Base-by-base conservation (phyloP, 2,888 invertebrate genomes). In the Xylota segnis region DNA sequence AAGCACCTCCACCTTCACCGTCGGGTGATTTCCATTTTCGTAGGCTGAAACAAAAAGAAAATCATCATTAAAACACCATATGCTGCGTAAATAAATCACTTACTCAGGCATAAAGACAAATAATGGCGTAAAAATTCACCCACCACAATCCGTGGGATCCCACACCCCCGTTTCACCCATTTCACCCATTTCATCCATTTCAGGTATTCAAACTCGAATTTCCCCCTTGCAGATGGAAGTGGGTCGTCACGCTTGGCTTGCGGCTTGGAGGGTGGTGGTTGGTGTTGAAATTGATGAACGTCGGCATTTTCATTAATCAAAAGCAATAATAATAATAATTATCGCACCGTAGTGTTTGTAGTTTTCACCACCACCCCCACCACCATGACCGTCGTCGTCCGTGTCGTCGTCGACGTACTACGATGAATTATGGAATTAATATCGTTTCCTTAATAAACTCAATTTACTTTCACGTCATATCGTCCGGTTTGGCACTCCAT, bases 51-150 rank as follows among this genome's bases (percentile, higher is more conserved):
- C 16, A 37, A 14, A 12, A 63, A 37, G 32, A 50, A 63, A 10
- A 47, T 63, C 47, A 58, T 71, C 76, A 76, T 71, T 76, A 59
- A 70, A 81, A 68, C 43, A 68, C 47, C 81, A 81, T 81, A 86
- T 86, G 86, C 71, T 82, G 61, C 34, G 72, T 63, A 56, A 81
- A 86, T 86, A 86, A 86, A 86, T 86, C 82, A 86, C 79, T 84
- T 75, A 75, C 56, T 61, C 72, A 68, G 34, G 47, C 76, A 68
- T 68, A 58, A 56, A 34, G 74, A 63, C 70, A 77, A 63, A 71
- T 37, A 72, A 18, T 70, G 37, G 43, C 54, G 56, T 75, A 43
- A 71, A 66, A 71, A 32, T 47, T 27, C 34, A 27, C 54, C 68
- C 7, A 7, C 59, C 61, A 16, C 34, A 37, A 9, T 47, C 16